Evolutionary conservation across 2,888 invertebrate genomes (phyloP), one percentile per base, ranked within the genome.

Genomic region (Eristalis tenax): DNA sequence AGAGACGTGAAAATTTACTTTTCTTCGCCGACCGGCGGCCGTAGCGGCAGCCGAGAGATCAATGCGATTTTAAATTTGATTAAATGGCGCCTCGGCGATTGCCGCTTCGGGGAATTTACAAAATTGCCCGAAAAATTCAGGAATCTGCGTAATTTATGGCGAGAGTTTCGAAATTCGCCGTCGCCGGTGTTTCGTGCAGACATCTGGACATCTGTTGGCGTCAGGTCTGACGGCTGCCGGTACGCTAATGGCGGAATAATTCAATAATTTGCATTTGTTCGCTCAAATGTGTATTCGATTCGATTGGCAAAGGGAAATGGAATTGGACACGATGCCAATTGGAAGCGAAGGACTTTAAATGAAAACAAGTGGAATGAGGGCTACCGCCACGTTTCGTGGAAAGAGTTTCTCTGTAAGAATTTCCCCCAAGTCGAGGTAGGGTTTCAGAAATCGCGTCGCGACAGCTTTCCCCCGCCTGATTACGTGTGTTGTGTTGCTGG

Each of bases 71-170:
- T 69, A 26, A 63, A 77, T 69, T 63, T 69, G 35, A 69, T 69
- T 63, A 50, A 69, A 50, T 43, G 77, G 77, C 69, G 77, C 69
- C 77, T 18, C 50, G 43, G 63, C n/a, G 66, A 50, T 38, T 15
- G 22, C 15, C 40, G 6, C 15, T 32, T 68, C 32, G 22, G 50
- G n/a, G 18, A 69, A 63, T 50, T 65, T 63, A 61, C 76, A 77
- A 77, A 69, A 63, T 63, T 63, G 73, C n/a, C 22, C 8, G 63
- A 63, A 43, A 59, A 13, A 6, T 8, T 50, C 5, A 32, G 18
- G 50, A 50, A 50, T 50, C n/a, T 50, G 50, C 50, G 50, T 50
- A 50, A 50, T 50, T 50, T 50, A 50, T 50, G 18, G n/a, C 50
- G 50, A 50, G 50, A 5, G 13, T 38, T 38, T 38, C 32, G 32